Percentiles rank a stretch among this genome's conserved stretches.
Evolutionary conservation across 2,888 invertebrate species (phyloP).

Genomic region (Erebia palarica): DNA sequence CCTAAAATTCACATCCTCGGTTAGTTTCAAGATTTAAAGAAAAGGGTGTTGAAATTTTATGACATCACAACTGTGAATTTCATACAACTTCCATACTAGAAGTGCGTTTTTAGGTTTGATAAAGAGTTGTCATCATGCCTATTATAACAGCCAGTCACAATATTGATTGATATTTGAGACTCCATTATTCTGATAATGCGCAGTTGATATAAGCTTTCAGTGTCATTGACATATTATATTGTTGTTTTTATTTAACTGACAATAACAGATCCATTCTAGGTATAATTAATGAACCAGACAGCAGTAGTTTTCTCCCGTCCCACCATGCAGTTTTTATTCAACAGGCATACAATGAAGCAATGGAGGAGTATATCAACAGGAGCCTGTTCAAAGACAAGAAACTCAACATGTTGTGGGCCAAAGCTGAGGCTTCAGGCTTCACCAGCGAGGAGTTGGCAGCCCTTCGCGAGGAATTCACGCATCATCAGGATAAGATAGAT

Average conservation of each 20-base stretch:
- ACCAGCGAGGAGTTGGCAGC: conserved; percentile 91
- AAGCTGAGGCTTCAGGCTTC: conserved; percentile 94
- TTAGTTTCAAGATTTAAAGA: no score
- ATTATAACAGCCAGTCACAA: background rate
- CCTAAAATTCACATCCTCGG: no score
- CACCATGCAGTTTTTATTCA: background rate
- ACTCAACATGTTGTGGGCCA: conserved; percentile 93
- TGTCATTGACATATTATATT: background rate
- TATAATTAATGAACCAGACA: no score
- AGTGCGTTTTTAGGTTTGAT: no score
- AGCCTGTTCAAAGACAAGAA: conserved; percentile 95
- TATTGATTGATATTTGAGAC: background rate
- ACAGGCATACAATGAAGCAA: conserved; percentile 66
- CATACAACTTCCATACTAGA: no score
- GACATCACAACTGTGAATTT: no score
- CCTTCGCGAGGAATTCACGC: conserved; percentile 93
- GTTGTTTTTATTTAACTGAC: background rate
- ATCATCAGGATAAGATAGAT: conserved; percentile 96
- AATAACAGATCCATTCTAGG: background rate
- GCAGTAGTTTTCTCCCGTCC: no score
- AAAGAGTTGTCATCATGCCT: no score
- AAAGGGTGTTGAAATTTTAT: no score
- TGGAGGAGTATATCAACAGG: conserved; percentile 86
- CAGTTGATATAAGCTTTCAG: background rate
- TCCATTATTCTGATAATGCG: background rate